Evolutionary conservation across 2,113 vertebrate species (phyloP).

Genomic region (Mustelus asterias): DNA sequence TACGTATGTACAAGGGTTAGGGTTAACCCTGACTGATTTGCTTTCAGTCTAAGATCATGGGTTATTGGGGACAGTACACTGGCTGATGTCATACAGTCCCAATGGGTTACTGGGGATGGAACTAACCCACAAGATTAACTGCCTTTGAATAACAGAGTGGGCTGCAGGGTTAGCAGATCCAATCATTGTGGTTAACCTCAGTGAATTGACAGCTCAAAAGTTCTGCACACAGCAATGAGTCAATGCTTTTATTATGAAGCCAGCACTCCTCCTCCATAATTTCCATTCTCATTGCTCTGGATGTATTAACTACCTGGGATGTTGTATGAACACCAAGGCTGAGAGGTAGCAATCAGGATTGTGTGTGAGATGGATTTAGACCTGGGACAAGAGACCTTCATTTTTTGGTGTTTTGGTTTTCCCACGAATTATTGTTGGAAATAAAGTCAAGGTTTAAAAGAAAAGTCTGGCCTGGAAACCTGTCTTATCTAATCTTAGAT

Average conservation of each 20-base stretch:
- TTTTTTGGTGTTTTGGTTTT: background rate
- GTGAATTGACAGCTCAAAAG: background rate
- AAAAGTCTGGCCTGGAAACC: background rate
- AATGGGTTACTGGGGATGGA: background rate
- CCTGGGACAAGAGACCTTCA: background rate
- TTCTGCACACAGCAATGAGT: background rate
- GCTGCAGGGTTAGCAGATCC: background rate
- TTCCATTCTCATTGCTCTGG: background rate
- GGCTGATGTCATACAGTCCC: background rate
- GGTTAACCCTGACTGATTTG: background rate
- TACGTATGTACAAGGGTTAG: background rate
- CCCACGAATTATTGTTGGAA: background rate
- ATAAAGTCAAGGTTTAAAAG: background rate
- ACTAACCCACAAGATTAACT: background rate
- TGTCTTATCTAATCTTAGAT: background rate
- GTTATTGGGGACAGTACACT: background rate
- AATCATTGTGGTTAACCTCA: background rate
- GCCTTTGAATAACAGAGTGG: background rate
- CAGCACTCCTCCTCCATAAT: background rate
- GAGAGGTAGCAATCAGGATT: background rate
- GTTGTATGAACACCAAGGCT: background rate
- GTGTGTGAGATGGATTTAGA: background rate
- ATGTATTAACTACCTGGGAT: background rate
- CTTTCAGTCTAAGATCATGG: background rate
- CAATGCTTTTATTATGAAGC: background rate